A percentile compares a stretch with the other conserved stretches of the same genome.
These are phyloP conservation scores for Nematopogon swammerdamellus DNA, from an alignment of 2,888 invertebrate species.

Conservation along the genomic window DNA sequence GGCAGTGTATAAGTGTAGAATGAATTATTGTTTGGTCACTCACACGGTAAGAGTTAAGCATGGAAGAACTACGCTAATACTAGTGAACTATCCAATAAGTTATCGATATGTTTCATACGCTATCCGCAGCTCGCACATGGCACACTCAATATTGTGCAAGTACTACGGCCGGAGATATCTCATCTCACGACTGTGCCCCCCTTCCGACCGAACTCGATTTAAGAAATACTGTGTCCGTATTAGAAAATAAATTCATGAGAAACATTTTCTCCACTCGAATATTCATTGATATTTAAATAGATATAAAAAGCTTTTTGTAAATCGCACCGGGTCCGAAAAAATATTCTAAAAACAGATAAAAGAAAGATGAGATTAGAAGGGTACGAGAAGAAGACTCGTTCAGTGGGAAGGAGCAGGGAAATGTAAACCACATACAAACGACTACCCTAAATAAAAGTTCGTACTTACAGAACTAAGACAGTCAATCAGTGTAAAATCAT, in stretches of 20 bases:
- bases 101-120: constrained; percentile 24
- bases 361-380: too few relatives aligned
- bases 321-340: too few relatives aligned
- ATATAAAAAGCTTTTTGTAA: too few relatives aligned
- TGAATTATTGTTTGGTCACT: constrained; percentile 11
- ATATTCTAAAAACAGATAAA: too few relatives aligned
- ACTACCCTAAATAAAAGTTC: too few relatives aligned
- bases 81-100: background rate
- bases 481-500: constrained; percentile 35
- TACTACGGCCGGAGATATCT: background rate
- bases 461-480: constrained; percentile 20
- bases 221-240: too few relatives aligned
- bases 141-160: background rate
- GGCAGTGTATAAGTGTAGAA: constrained; percentile 3
- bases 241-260: too few relatives aligned
- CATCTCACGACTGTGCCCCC: background rate
- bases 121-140: constrained; percentile 18
- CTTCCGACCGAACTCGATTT: too few relatives aligned
- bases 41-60: constrained; percentile 29
- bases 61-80: constrained; percentile 51
- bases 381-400: too few relatives aligned
- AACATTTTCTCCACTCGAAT: too few relatives aligned
- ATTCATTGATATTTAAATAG: too few relatives aligned
- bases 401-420: too few relatives aligned
- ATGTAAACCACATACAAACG: constrained; percentile 24